Conservation (phyloP, 2,888 invertebrate species). For the Sinhomidia bicolor region DNA sequence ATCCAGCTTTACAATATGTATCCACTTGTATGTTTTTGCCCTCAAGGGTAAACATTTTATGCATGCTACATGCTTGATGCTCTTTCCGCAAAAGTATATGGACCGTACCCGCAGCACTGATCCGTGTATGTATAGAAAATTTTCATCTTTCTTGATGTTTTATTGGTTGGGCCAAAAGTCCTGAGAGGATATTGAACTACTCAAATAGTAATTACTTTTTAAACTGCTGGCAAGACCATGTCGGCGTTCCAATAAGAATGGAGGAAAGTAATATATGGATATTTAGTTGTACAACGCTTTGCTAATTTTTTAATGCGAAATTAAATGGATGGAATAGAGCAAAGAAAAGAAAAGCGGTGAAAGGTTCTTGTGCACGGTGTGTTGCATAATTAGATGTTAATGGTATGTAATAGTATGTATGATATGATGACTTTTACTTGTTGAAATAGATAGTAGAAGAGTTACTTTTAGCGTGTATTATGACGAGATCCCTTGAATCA, state of each 20-base stretch:
- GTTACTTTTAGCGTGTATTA: too few relatives aligned
- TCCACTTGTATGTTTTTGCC: constrained; percentile 9
- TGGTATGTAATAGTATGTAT: too few relatives aligned
- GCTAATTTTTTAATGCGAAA: neutral
- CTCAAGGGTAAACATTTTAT: neutral
- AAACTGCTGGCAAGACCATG: neutral
- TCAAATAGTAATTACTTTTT: neutral
- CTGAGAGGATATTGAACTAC: neutral
- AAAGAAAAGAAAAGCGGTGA: too few relatives aligned
- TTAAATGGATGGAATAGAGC: neutral
- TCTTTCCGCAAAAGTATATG: neutral
- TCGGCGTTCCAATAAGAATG: neutral
- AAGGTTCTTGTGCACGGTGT: too few relatives aligned
- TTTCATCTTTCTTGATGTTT: neutral
- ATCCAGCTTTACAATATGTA: neutral
- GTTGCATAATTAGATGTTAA: neutral
- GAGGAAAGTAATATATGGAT: too few relatives aligned
- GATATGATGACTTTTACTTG: too few relatives aligned
- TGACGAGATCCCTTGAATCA: too few relatives aligned
- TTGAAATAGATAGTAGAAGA: too few relatives aligned
- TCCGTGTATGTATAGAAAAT: neutral
- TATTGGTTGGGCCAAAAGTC: neutral
- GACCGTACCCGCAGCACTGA: neutral
- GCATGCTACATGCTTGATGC: too few relatives aligned
- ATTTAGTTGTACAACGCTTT: neutral